A percentile compares a stretch with the other conserved stretches of the same genome.
Conservation (phyloP, 2,113 vertebrate genomes). For the Leptocoma aspasia region DNA sequence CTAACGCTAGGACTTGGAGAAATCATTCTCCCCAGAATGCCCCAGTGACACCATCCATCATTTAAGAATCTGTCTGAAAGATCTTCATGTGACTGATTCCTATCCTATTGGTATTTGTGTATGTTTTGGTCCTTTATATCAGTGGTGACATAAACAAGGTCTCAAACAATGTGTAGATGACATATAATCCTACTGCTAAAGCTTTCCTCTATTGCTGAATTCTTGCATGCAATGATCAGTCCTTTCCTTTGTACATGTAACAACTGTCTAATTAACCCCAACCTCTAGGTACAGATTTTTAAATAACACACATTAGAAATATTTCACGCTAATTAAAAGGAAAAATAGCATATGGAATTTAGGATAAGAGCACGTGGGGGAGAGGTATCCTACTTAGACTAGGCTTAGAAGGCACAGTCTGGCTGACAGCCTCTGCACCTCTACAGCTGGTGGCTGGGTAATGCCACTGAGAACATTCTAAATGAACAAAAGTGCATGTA, state of each 20-base stretch:
- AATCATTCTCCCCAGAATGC: not conserved
- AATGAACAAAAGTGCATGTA: constrained; percentile 48
- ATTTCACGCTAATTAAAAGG: not conserved
- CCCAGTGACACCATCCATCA: not conserved
- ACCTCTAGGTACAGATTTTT: not conserved
- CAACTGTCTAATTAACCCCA: not conserved
- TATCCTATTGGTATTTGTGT: not conserved
- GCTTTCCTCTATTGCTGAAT: not conserved
- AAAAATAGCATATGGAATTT: not conserved
- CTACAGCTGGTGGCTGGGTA: constrained; percentile 46
- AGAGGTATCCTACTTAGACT: not conserved
- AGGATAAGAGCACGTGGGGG: not conserved
- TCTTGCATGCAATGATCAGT: not conserved
- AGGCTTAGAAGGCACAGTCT: not conserved
- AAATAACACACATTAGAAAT: not conserved
- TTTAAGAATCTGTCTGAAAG: not conserved
- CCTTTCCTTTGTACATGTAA: not conserved
- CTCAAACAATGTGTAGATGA: not conserved
- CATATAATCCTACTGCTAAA: not conserved
- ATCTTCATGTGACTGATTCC: not conserved
- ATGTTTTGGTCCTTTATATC: not conserved
- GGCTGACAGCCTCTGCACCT: not conserved
- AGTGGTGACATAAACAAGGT: not conserved
- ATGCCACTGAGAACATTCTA: constrained; percentile 53
- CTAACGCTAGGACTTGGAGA: not conserved